Conservation (phyloP, 2,888 invertebrate genomes). For the Hedya salicella region DNA sequence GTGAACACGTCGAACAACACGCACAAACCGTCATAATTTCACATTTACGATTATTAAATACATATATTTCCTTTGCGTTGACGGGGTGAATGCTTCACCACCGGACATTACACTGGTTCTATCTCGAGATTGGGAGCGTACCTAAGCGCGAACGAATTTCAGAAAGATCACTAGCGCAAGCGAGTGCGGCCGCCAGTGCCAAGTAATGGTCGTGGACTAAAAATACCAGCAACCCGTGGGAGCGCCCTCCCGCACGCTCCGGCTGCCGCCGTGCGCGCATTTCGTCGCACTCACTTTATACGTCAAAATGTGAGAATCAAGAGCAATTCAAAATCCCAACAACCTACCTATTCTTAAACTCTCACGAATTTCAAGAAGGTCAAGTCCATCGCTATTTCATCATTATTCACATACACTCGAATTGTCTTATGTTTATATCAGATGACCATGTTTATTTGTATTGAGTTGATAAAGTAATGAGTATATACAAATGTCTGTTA, state of each 20-base stretch:
- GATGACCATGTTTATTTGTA: neutral
- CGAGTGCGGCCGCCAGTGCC: slow-evolving; percentile 85
- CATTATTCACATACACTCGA: too few relatives aligned
- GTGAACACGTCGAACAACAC: slow-evolving; percentile 72
- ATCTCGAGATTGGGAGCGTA: slow-evolving; percentile 77
- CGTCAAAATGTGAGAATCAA: neutral
- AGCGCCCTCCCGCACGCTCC: slow-evolving; percentile 84
- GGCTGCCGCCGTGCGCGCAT: slow-evolving; percentile 77
- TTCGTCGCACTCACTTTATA: slow-evolving; percentile 70
- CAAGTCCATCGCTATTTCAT: too few relatives aligned
- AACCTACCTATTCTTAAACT: neutral
- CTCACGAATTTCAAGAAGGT: neutral
- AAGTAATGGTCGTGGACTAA: slow-evolving; percentile 88
- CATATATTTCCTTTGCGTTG: slow-evolving; percentile 48
- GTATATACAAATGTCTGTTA: too few relatives aligned
- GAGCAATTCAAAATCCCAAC: slow-evolving; percentile 1
- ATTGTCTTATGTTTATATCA: too few relatives aligned
- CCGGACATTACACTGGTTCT: slow-evolving; percentile 72
- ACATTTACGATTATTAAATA: slow-evolving; percentile 47
- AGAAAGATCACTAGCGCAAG: slow-evolving; percentile 82
- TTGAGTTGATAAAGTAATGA: neutral
- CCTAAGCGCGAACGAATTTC: slow-evolving; percentile 79
- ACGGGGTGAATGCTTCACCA: slow-evolving; percentile 62
- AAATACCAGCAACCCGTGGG: slow-evolving; percentile 87
- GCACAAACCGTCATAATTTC: slow-evolving; percentile 70